These are phyloP conservation scores for Helleia helle DNA, from an alignment of 2,888 invertebrate genomes.

Conservation along the genomic window DNA sequence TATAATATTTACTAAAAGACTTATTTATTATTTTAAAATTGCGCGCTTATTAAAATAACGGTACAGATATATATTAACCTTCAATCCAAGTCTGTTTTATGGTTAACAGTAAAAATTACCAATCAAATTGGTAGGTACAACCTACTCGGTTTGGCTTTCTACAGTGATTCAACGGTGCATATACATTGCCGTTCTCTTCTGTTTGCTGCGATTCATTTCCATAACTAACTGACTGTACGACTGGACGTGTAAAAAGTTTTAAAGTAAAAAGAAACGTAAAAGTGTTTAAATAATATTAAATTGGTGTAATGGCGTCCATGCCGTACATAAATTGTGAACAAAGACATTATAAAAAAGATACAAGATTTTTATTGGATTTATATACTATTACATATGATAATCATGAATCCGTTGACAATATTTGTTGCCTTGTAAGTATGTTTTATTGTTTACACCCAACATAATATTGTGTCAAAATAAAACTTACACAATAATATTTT, in stretches of 20 bases:
- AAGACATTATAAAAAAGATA: constrained; percentile 91
- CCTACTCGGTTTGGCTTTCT: constrained; percentile 51
- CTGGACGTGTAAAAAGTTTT: constrained; percentile 32
- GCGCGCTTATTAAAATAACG: constrained; percentile 49
- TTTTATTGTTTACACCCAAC: constrained; percentile 17
- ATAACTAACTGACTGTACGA: constrained; percentile 22
- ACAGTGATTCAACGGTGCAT: constrained; percentile 57
- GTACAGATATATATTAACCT: constrained; percentile 47
- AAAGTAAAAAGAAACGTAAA: constrained; percentile 14
- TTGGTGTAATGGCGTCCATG: constrained; percentile 56
- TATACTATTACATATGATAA: constrained; percentile 90
- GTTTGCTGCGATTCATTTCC: constrained; percentile 21
- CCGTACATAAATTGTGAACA: constrained; percentile 72
- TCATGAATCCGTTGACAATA: constrained; percentile 83
- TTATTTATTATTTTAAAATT: constrained; percentile 35
- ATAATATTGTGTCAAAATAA: too few species aligned
- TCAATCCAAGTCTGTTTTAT: constrained; percentile 50
- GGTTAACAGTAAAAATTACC: constrained; percentile 57
- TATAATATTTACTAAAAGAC: too few species aligned
- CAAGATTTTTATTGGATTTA: constrained; percentile 85
- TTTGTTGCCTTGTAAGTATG: constrained; percentile 78
- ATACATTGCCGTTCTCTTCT: constrained; percentile 43
- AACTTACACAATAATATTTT: too few species aligned
- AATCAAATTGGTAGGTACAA: constrained; percentile 42
- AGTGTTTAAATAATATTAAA: constrained; percentile 16